These are phyloP conservation scores for Lamprotornis superbus DNA, from an alignment of 2,113 vertebrate genomes.

Conservation along the genomic window DNA sequence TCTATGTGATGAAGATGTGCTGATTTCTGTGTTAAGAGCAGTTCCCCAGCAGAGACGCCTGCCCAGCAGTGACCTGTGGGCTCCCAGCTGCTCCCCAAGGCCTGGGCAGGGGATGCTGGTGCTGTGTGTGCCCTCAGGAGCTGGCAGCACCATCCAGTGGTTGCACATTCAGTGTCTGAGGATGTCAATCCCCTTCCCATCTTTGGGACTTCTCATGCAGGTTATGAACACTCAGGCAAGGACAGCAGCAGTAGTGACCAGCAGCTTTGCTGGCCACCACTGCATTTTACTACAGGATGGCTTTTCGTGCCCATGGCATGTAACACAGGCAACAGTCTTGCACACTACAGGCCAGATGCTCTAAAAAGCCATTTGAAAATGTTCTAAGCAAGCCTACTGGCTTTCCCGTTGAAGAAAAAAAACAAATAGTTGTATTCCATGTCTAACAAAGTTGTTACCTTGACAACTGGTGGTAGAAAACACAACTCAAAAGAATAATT, in stretches of 20 bases:
- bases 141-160: not conserved
- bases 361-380: not conserved
- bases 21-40: not conserved
- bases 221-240: not conserved
- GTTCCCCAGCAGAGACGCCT: too few relatives aligned
- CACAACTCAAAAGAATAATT: not conserved
- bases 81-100: not conserved
- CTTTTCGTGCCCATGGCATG: too few relatives aligned
- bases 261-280: not conserved
- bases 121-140: not conserved
- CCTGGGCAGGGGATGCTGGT: not conserved
- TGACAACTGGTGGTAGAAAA: not conserved
- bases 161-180: accelerated
- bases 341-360: not conserved
- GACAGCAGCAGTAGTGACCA: not conserved
- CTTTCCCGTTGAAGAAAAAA: not conserved
- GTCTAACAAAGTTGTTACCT: not conserved
- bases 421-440: not conserved
- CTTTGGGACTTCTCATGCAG: not conserved
- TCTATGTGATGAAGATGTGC: not conserved
- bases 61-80: too few relatives aligned
- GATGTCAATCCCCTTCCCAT: not conserved
- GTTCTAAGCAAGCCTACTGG: not conserved
- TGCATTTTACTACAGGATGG: not conserved
- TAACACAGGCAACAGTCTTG: not conserved